A percentile compares a stretch with the other conserved stretches of the same genome.
Evolutionary conservation across 2,797 vertebrate genomes (phyloP).

Genomic region (Onychomys torridus): DNA sequence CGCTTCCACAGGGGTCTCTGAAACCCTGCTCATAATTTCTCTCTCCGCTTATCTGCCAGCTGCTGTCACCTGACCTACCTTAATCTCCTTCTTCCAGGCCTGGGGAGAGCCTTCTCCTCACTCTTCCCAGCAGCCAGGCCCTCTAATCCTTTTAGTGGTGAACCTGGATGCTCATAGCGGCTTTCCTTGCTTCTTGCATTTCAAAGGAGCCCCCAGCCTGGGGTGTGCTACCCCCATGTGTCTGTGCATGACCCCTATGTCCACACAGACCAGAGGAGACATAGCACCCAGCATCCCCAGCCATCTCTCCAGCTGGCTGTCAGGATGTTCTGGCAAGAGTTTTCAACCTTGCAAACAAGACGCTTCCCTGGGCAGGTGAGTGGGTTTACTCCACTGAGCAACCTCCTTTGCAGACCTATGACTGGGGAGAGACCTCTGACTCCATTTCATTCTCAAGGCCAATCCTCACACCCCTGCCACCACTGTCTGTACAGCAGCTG

Average conservation of each 20-base stretch:
- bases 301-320: not conserved
- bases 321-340: not conserved
- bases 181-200: not conserved
- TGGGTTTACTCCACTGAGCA: no score
- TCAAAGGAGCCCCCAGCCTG: not conserved
- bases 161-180: accelerated
- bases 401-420: not conserved
- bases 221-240: not conserved
- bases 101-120: not conserved
- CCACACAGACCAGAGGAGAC: not conserved
- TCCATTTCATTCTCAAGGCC: accelerated
- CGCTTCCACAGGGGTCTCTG: not conserved
- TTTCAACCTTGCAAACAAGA: not conserved
- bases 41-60: not conserved
- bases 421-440: not conserved
- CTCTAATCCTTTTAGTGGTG: not conserved
- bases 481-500: not conserved
- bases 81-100: not conserved
- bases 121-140: not conserved
- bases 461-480: not conserved
- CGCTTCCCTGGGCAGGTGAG: not conserved
- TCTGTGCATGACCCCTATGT: not conserved
- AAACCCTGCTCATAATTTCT: not conserved
- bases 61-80: not conserved
- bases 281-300: not conserved